Base-by-base conservation (phyloP, 2,797 vertebrate species). In the Hydrophis major region DNA sequence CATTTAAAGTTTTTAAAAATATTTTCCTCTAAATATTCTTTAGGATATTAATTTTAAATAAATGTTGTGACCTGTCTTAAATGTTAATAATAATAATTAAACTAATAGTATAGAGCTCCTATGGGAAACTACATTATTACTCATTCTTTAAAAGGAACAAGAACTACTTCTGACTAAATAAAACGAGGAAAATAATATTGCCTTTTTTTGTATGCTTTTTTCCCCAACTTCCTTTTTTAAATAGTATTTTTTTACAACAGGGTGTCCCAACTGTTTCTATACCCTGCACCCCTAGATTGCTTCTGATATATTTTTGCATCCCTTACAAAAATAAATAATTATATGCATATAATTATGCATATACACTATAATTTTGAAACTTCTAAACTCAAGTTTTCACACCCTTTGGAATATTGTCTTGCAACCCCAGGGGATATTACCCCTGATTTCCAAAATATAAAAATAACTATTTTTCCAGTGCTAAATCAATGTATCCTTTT, bases 1-100 rank as follows among this genome's bases (percentile, higher is more conserved):
- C 55, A 88, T 90, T 95, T 90, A 93, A 6, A 55, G 56, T 56
- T 28, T 74, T 28, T 42, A 57, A 94, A 92, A 16, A 90, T 27
- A 90, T 74, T 42, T 13, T 42, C 86, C 63, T 3, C 0, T 90
- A 61, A 69, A 94, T 56, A 14, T 59, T 37, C 74, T 91, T 59
- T 86, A 20, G 37, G 7, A 18, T 47, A 57, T 22, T 83, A 57
- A 37, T 57, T 69, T 90, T 16, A 60, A 47, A 83, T 10, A 14
- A 28, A 27, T 42, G 14, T 27, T 57, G 25, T 91, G 69, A n/a
- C 56, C 69, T 83, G 42, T 57, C 32, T 53, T 91, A 59, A 83
- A 86, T 57, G 57, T 83, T 91, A 28, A 86, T 47, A 14, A 86
- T 90, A 57, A 86, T 90, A 57, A 55, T 47, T 56, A 56, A 66